Evolutionary conservation across 37 sponge, comb jelly and placozoan species (phyloP).

Genomic region (Cladorhizidae sp.): DNA sequence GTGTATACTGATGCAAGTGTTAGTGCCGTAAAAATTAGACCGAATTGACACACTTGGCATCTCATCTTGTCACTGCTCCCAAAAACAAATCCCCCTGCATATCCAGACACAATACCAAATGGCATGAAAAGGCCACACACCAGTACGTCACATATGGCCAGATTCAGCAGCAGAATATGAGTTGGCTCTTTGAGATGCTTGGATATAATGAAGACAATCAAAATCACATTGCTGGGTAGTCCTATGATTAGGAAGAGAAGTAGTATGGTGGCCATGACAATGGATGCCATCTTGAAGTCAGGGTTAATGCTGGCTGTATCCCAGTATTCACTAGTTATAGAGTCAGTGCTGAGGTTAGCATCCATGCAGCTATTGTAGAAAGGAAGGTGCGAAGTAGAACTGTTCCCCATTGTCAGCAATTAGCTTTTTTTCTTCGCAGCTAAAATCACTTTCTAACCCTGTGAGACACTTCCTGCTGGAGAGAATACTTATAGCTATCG

Average conservation of each 20-base stretch:
- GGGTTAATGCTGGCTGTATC: background rate
- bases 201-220: conserved; percentile 22
- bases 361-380: background rate
- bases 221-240: conserved; percentile 28
- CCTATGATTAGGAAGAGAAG: conserved; percentile 40
- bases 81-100: conserved; percentile 27
- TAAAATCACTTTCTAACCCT: no score
- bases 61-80: conserved; percentile 36
- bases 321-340: background rate
- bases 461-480: no score
- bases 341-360: background rate
- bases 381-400: background rate
- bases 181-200: conserved; percentile 41
- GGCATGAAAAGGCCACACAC: conserved; percentile 15
- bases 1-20: conserved; percentile 22
- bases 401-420: background rate
- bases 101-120: conserved; percentile 4
- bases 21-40: conserved; percentile 20
- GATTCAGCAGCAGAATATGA: conserved; percentile 40
- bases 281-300: background rate
- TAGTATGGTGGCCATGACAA: conserved; percentile 22
- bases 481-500: no score
- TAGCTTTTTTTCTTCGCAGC: no score
- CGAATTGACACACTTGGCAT: conserved; percentile 36
- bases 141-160: conserved; percentile 42